Evolutionary conservation across 2,888 invertebrate genomes (phyloP), one percentile per base, ranked within the genome.

Genomic region (Cheilosia variabilis): DNA sequence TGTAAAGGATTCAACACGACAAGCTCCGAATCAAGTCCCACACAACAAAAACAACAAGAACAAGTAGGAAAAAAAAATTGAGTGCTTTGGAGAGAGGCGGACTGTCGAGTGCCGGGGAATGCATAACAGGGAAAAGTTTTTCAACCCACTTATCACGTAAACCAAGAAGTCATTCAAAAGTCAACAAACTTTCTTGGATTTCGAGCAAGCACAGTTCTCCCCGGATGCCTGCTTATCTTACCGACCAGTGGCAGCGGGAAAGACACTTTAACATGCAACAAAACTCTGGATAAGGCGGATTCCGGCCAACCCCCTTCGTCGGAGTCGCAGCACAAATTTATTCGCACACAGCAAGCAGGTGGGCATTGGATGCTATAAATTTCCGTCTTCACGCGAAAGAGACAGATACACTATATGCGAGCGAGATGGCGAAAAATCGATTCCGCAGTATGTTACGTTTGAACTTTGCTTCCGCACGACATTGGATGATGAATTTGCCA

Each of bases 81-180:
- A 2, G 27, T n/a, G 34, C 27, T 0, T 19, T 43, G 52, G 24
- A 9, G 22, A 24, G 57, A 52, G 79, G 63, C 50, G 69, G 52
- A 47, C 60, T 52, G 75, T 84, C 75, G 84, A 84, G 84, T 81
- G 53, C 57, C 52, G 66, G 86, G 68, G 71, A 77, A 86, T 72
- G 86, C 86, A 86, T 86, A 86, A 86, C 81, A 77, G 86, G 66
- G 72, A 81, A 81, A 86, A 86, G 69, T 87, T 87, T 87, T 87
- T 89, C 90, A 89, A 89, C 90, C 89, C 89, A 90, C 90, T 90
- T 90, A 90, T 90, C 90, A 90, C 90, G 89, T 89, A 90, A 90
- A 89, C 89, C 89, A 88, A 90, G 90, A 90, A 91, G 91, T 91
- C 90, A 90, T 91, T 91, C 90, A 91, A 90, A 91, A 91, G 91